Conservation (phyloP, 1,140 invertebrate genomes). For the Drosophila kohkoa region DNA sequence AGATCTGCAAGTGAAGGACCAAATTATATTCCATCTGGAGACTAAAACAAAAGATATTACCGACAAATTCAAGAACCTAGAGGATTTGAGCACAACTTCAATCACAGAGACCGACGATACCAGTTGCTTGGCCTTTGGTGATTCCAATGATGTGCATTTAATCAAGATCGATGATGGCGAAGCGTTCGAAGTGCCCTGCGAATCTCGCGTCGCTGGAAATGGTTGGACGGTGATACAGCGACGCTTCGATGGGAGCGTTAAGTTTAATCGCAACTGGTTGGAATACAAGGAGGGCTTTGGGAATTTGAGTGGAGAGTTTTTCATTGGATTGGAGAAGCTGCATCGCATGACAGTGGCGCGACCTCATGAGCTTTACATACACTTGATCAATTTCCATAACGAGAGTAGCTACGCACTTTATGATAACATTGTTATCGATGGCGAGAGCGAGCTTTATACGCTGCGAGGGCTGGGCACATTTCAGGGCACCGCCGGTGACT, state of each 20-base stretch:
- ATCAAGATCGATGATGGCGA: constrained; percentile 24
- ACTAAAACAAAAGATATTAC: constrained; percentile 10
- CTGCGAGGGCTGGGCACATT: constrained; percentile 88
- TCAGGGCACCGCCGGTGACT: constrained; percentile 88
- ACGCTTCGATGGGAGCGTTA: constrained; percentile 40
- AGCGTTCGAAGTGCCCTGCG: constrained; percentile 38
- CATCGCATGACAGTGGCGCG: constrained; percentile 39
- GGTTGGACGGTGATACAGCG: constrained; percentile 56
- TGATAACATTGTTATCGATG: constrained; percentile 87
- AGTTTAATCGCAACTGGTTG: constrained; percentile 49
- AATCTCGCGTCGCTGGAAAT: constrained; percentile 7
- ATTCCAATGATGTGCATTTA: constrained; percentile 10
- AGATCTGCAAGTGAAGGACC: constrained; percentile 16
- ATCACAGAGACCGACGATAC: neutral
- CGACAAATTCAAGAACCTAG: constrained; percentile 14
- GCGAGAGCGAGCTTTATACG: constrained; percentile 88
- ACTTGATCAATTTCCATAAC: constrained; percentile 87
- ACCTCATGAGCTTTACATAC: constrained; percentile 85
- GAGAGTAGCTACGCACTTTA: constrained; percentile 87
- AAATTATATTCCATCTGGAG: constrained; percentile 33
- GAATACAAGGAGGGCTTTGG: constrained; percentile 54
- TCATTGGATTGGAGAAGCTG: constrained; percentile 55
- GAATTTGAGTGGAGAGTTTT: constrained; percentile 52
- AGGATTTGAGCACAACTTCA: constrained; percentile 6
- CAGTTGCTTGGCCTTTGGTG: constrained; percentile 31